Evolutionary conservation across 2,888 invertebrate genomes (phyloP).

Genomic region (Pseudococcus jackbeardsleyi): DNA sequence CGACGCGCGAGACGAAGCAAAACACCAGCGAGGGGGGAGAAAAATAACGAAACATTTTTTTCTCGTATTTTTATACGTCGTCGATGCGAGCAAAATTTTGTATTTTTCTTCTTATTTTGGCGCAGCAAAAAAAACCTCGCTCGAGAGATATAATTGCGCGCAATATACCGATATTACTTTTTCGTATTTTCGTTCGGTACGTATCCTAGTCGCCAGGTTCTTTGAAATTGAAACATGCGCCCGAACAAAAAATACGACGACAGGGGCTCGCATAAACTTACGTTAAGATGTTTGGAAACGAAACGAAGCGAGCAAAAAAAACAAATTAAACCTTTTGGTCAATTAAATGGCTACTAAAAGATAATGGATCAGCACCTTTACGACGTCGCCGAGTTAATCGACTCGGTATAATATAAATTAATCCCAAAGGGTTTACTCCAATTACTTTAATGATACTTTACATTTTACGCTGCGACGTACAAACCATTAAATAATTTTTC

Average conservation of each 20-base stretch:
- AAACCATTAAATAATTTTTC: conserved; percentile 29
- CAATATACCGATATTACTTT: background rate
- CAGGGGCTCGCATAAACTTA: background rate
- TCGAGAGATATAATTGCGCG: background rate
- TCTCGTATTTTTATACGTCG: background rate
- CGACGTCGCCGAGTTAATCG: conserved; percentile 15
- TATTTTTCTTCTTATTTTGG: background rate
- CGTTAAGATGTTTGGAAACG: background rate
- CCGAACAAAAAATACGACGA: background rate
- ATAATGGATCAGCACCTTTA: conserved; percentile 28
- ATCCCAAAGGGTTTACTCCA: background rate
- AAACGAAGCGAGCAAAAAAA: background rate
- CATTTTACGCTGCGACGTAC: background rate
- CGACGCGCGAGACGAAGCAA: background rate
- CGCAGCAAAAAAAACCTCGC: background rate
- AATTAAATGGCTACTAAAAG: conserved; percentile 14
- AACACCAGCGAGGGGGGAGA: background rate
- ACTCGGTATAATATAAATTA: background rate
- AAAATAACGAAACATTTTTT: background rate
- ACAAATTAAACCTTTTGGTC: conserved; percentile 24
- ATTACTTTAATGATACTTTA: background rate
- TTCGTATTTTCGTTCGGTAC: background rate
- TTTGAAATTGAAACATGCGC: background rate
- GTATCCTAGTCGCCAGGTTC: background rate
- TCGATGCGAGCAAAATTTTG: background rate